Percentiles rank a stretch among this genome's conserved stretches.
Conservation (phyloP, 2,113 vertebrate species). For the Hydrochoerus hydrochaeris region DNA sequence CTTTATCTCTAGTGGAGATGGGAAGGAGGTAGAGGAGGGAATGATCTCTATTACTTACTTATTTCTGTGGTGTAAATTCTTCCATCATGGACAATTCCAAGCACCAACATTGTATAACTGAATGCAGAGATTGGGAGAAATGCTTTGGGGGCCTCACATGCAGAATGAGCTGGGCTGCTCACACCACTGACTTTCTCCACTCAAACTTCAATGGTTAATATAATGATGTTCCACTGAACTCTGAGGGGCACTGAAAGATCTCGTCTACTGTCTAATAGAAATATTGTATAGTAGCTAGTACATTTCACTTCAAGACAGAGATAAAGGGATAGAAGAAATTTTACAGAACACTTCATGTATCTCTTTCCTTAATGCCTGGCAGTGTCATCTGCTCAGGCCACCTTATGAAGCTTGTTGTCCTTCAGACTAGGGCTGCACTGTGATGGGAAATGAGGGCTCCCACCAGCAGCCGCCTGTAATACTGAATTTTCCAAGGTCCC, state of each 20-base stretch:
- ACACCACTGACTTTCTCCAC: neutral
- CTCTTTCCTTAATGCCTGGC: neutral
- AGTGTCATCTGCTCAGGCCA: neutral
- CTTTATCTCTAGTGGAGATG: neutral
- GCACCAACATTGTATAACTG: neutral
- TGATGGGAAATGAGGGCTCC: neutral
- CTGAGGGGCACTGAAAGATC: neutral
- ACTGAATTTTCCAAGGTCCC: neutral
- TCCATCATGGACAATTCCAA: neutral
- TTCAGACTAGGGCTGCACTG: neutral
- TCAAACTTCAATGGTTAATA: neutral
- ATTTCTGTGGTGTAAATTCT: neutral
- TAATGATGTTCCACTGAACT: neutral
- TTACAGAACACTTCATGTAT: neutral
- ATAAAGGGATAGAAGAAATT: neutral
- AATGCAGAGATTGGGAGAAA: neutral
- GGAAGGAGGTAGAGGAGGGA: neutral
- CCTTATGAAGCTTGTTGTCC: neutral
- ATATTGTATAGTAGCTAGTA: neutral
- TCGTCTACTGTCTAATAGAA: constrained; percentile 7
- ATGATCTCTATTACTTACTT: neutral
- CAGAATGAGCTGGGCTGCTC: neutral
- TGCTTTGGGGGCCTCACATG: neutral
- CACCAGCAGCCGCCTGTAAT: neutral
- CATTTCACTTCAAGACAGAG: neutral